A percentile compares a stretch with the other conserved stretches of the same genome.
Conservation (phyloP, 1,140 invertebrate genomes). For the Mylabris phalerata region DNA sequence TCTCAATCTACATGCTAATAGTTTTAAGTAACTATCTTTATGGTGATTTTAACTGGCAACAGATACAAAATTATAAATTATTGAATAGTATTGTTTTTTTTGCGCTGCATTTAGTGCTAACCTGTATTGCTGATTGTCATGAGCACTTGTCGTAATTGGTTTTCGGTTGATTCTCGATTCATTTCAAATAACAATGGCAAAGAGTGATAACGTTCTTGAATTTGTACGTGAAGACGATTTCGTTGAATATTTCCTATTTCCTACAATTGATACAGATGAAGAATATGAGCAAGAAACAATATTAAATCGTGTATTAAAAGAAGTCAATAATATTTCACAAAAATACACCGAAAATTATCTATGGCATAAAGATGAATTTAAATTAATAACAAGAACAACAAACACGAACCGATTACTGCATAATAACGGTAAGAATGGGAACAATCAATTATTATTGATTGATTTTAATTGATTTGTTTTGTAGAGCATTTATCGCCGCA, state of each 20-base stretch:
- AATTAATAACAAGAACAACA: constrained; percentile 46
- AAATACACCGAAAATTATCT: constrained; percentile 47
- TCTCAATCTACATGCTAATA: too few relatives aligned
- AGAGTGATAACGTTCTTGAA: constrained; percentile 40
- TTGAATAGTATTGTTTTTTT: too few relatives aligned
- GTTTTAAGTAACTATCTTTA: too few relatives aligned
- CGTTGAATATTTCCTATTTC: constrained; percentile 64
- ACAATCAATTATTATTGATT: constrained; percentile 4
- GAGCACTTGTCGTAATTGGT: too few relatives aligned
- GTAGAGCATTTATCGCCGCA: constrained; percentile 54
- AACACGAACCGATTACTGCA: constrained; percentile 40
- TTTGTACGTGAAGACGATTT: constrained; percentile 57
- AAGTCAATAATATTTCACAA: constrained; percentile 43
- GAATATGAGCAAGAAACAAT: constrained; percentile 28
- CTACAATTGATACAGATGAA: constrained; percentile 32
- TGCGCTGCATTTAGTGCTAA: too few relatives aligned
- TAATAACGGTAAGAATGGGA: constrained; percentile 42
- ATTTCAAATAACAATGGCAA: constrained; percentile 13
- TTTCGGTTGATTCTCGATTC: too few relatives aligned
- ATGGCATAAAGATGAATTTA: constrained; percentile 64
- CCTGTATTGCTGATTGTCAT: too few relatives aligned
- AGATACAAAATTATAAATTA: too few relatives aligned
- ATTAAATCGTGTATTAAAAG: constrained; percentile 40
- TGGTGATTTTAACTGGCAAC: too few relatives aligned
- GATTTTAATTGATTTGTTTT: constrained; percentile 20